These are phyloP conservation scores for Melanchra persicariae DNA, from an alignment of 2,888 invertebrate genomes.

Conservation along the genomic window DNA sequence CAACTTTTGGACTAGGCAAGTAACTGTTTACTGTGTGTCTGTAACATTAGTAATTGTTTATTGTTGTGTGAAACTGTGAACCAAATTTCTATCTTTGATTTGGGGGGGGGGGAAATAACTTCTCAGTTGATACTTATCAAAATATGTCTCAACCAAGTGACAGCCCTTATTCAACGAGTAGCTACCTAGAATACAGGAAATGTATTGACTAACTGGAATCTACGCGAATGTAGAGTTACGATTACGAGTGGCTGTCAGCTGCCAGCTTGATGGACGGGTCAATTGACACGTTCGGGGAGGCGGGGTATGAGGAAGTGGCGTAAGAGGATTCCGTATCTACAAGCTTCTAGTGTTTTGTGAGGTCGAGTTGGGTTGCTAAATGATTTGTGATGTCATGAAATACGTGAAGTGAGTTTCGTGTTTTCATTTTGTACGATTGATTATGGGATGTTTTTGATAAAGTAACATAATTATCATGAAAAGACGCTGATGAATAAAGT, in stretches of 20 bases:
- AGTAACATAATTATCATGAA: not conserved
- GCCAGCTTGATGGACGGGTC: conserved; percentile 59
- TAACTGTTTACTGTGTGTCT: too few species aligned
- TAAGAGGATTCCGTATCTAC: conserved; percentile 3
- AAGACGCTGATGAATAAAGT: not conserved
- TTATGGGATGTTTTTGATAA: not conserved
- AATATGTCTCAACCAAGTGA: not conserved
- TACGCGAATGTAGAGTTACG: conserved; percentile 49
- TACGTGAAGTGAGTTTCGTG: not conserved
- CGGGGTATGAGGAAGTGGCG: conserved; percentile 38
- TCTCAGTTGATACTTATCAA: not conserved
- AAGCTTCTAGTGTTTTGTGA: not conserved
- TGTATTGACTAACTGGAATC: conserved; percentile 32
- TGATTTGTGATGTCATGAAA: not conserved
- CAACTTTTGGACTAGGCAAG: too few species aligned
- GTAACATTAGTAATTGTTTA: too few species aligned
- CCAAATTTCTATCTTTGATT: too few species aligned
- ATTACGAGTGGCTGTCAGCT: conserved; percentile 52
- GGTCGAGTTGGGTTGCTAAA: not conserved
- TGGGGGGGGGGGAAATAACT: too few species aligned
- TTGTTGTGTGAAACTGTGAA: too few species aligned
- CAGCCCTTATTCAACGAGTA: conserved; percentile 22
- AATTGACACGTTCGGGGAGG: conserved; percentile 29
- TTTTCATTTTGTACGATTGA: not conserved
- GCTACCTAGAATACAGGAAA: conserved; percentile 37